Percentiles rank a stretch among this genome's conserved stretches.
These are phyloP conservation scores for Apamea crenata DNA, from an alignment of 2,888 invertebrate species.

Conservation along the genomic window DNA sequence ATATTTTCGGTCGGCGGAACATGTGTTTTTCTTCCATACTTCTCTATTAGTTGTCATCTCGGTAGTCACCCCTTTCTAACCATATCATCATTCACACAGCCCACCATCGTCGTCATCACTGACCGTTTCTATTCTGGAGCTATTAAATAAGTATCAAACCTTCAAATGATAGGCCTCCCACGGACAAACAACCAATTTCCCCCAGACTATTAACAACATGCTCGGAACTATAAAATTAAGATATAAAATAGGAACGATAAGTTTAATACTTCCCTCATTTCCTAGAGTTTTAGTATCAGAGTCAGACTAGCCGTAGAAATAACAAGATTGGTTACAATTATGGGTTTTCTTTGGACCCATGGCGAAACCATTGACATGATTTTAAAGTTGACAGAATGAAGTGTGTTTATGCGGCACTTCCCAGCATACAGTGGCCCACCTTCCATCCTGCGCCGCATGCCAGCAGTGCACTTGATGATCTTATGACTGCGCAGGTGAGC, in stretches of 20 bases:
- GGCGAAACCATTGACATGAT: background rate
- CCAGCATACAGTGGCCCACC: background rate
- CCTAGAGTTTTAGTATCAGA: background rate
- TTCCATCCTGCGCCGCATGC: background rate
- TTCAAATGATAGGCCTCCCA: background rate
- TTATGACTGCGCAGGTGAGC: background rate
- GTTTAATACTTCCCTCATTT: constrained; percentile 23
- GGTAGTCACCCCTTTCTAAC: background rate
- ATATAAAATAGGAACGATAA: constrained; percentile 2
- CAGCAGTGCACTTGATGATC: background rate
- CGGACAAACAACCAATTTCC: constrained; percentile 20
- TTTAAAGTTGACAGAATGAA: background rate
- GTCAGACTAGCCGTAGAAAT: background rate
- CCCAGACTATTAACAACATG: background rate
- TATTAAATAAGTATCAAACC: background rate
- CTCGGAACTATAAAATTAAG: constrained; percentile 14
- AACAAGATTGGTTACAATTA: background rate
- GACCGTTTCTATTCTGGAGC: background rate
- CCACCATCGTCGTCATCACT: background rate
- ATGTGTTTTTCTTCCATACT: too few species aligned
- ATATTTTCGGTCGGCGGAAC: too few species aligned
- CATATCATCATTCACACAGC: background rate
- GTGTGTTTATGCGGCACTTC: background rate
- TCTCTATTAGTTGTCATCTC: too few species aligned
- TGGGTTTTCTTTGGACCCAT: background rate